Conservation (phyloP, 2,888 invertebrate species). For the Caenorhabditis sp. region DNA sequence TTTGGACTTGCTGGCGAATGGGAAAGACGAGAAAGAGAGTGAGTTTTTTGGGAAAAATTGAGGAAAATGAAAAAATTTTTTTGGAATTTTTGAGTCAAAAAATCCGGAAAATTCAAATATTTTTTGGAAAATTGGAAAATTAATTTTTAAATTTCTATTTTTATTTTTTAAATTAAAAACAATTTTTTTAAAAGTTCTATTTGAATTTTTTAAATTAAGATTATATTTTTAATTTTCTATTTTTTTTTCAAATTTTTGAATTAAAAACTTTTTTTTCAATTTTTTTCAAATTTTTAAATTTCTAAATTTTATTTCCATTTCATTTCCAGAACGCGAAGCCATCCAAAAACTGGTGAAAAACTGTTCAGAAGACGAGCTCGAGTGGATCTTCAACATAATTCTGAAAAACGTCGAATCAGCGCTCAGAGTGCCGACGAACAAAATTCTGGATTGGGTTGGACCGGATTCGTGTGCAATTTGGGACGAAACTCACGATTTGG, state of each 20-base stretch:
- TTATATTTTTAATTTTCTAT: no score
- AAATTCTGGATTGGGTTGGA: slow-evolving; percentile 60
- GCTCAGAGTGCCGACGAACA: slow-evolving; percentile 41
- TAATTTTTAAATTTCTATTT: background rate
- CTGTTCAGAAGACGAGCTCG: slow-evolving; percentile 67
- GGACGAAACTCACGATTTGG: slow-evolving; percentile 54
- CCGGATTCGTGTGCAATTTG: slow-evolving; percentile 40
- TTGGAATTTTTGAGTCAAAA: no score
- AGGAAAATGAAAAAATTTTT: no score
- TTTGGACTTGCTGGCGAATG: slow-evolving; percentile 52
- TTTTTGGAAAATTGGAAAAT: no score
- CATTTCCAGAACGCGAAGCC: slow-evolving; percentile 50
- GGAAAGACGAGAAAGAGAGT: slow-evolving; percentile 41
- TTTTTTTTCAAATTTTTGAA: no score
- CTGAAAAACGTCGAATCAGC: slow-evolving; percentile 68
- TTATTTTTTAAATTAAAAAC: background rate
- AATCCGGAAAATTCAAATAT: no score
- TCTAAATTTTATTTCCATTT: no score
- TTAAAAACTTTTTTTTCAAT: no score
- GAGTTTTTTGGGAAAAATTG: background rate
- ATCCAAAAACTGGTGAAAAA: slow-evolving; percentile 52
- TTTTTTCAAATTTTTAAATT: no score
- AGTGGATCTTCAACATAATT: slow-evolving; percentile 72
- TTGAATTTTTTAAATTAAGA: no score
- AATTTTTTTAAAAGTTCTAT: no score